Evolutionary conservation across 2,888 invertebrate genomes (phyloP), one percentile per base, ranked within the genome.

Genomic region (Ophion costatus): DNA sequence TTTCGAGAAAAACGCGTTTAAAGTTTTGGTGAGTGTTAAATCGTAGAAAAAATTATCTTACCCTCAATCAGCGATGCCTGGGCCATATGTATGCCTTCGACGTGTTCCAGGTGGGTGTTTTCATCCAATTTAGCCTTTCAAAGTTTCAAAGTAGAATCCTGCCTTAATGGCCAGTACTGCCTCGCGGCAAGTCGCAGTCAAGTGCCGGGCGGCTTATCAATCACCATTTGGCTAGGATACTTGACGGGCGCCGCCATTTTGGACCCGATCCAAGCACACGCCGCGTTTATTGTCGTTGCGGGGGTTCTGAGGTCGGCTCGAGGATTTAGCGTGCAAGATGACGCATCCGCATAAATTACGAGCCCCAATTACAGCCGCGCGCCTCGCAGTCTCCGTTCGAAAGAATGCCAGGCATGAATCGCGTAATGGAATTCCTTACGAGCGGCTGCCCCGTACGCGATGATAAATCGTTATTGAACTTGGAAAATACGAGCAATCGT

Each of bases 201-300:
- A 82, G 71, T 66, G 38, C 61, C 76, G 76, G 80, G 67, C 56
- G 69, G 29, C 24, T 80, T 82, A 85, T 85, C 82, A 85, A 82
- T 85, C 85, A 75, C 51, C 24, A 61, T 85, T 82, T 80, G 76
- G 59, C 75, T 24, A 20, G 45, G 45, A n/a, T 45, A 9, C 51
- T 17, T 22, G 22, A 57, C 10, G 38, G n/a, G n/a, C 56, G 11
- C 9, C 11, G 22, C 56, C 7, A 20, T 69, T 75, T 85, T 85
- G 84, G 84, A 82, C 51, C 24, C 17, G 70, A 61, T 85, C 84
- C 84, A 85, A 85, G 66, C 66, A 59, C 66, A 59, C 66, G 22
- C 64, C 29, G 57, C 59, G 29, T 51, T 51, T 79, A 78, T 70
- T 82, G 59, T 77, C 71, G 61, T 42, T 56, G 66, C 56, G 14